Evolutionary conservation across 2,888 invertebrate genomes (phyloP), one percentile per base, ranked within the genome.

Genomic region (Trisateles emortualis): DNA sequence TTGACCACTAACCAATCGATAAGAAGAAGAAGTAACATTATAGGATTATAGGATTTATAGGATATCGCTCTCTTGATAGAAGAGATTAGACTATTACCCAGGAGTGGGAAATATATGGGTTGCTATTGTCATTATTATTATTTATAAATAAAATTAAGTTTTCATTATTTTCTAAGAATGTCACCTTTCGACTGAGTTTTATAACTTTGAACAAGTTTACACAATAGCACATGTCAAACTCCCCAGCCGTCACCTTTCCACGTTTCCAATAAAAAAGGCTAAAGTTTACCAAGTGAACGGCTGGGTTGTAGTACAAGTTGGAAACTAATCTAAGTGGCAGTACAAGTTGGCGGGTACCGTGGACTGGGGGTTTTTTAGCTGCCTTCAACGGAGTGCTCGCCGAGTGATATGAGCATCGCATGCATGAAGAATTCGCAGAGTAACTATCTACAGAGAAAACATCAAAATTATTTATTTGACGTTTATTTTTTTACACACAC

Each of bases 301-400:
- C 63, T 55, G 32, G 39, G 38, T 41, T 52, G 52, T 45, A 26
- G 60, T 65, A 71, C 67, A 80, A 86, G 78, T 88, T 84, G 75
- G 63, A 79, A 90, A 92, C 88, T 90, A 92, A 92, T 91, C 90
- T 91, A 90, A 90, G 88, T 90, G 87, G 78, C 73, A 72, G 85
- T 80, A 83, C 86, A 89, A 90, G 81, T 90, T 89, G 83, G 83
- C 83, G 88, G 89, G 88, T 87, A 83, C 84, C 29, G 86, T 83
- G 81, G 74, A 71, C 75, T 52, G 51, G 53, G 56, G 79, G 84
- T 85, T 87, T 88, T 86, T 84, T 74, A 77, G 73, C 81, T 85
- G 74, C 80, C 81, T 83, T 83, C 83, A 79, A 68, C 73, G 78
- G 76, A 78, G 80, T 79, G 74, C 78, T 72, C 77, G 65, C 75